phyloP scores from a whole-genome alignment of 2,797 vertebrate genomes.

The Cottoperca gobio region DNA sequence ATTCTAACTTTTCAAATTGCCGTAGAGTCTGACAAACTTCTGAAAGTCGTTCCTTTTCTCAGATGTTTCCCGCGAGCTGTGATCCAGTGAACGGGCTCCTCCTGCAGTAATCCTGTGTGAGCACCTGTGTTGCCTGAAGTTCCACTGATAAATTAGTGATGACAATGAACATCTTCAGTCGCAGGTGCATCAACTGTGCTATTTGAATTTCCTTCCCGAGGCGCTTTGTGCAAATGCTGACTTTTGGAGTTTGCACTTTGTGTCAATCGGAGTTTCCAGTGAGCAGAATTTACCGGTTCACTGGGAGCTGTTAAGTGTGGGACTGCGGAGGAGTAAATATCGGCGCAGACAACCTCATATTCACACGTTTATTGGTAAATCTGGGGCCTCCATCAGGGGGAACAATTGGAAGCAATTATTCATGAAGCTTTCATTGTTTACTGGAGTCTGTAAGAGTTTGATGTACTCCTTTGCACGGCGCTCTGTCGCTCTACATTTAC shows the following conservation, averaged over 20 bases:
- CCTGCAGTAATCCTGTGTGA: constrained; percentile 30
- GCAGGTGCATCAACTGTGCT: constrained; percentile 70
- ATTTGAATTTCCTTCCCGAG: constrained; percentile 55
- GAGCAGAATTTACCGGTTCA: constrained; percentile 30
- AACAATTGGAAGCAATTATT: constrained; percentile 44
- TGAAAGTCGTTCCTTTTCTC: constrained; percentile 2
- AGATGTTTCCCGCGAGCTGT: background rate
- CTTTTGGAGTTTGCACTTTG: constrained; percentile 50
- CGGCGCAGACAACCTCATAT: constrained; percentile 19
- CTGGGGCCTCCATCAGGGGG: constrained; percentile 26
- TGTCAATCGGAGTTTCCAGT: constrained; percentile 51
- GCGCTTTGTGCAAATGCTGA: constrained; percentile 51
- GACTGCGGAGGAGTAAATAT: constrained; percentile 18
- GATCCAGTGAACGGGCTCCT: constrained; percentile 21
- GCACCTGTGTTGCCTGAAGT: constrained; percentile 66
- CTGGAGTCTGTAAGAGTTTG: constrained; percentile 26
- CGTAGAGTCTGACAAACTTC: background rate
- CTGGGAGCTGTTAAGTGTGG: constrained; percentile 11
- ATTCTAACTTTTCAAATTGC: too few relatives aligned
- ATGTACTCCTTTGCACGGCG: background rate
- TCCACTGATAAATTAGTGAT: constrained; percentile 65
- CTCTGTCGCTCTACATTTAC: constrained; percentile 17
- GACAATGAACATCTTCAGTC: constrained; percentile 54
- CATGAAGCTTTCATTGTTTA: constrained; percentile 44
- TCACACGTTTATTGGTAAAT: constrained; percentile 37